Conservation (phyloP, 1,140 invertebrate species). For the Ostrea edulis region DNA sequence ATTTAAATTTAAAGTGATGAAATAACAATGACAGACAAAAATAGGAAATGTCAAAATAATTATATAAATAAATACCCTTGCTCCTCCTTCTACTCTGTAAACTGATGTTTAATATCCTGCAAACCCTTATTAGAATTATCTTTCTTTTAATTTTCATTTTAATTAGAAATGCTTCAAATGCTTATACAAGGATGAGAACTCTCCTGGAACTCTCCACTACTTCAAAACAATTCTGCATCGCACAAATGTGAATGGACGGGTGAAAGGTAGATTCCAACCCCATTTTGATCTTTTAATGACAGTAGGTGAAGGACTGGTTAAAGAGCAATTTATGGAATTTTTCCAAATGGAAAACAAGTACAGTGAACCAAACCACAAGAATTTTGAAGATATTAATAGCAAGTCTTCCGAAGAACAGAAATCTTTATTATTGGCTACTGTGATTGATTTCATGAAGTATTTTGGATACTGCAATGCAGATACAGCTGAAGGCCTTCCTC, state of each 20-base stretch:
- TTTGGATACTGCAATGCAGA: constrained; percentile 28
- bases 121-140: background rate
- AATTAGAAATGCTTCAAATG: constrained; percentile 40
- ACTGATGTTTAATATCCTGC: background rate
- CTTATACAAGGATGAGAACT: constrained; percentile 33
- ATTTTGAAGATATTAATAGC: constrained; percentile 19
- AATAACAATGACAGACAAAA: too few species aligned
- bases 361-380: background rate
- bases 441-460: constrained; percentile 18
- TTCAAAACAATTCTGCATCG: constrained; percentile 38
- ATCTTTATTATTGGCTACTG: constrained; percentile 3
- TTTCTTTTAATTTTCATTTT: too few species aligned
- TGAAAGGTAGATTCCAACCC: constrained; percentile 40
- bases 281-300: constrained; percentile 29
- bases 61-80: constrained; percentile 16
- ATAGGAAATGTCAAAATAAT: background rate
- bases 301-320: constrained; percentile 25
- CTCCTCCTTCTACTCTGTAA: background rate
- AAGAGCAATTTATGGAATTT: constrained; percentile 43
- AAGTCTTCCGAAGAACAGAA: constrained; percentile 13
- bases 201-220: background rate
- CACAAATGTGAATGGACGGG: constrained; percentile 37
- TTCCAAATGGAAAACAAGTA: constrained; percentile 28
- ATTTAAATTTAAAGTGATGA: too few species aligned
- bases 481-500: constrained; percentile 27